Base-by-base conservation (phyloP, 35 echinoderm and acorn worm species). In the Patiria miniata region DNA sequence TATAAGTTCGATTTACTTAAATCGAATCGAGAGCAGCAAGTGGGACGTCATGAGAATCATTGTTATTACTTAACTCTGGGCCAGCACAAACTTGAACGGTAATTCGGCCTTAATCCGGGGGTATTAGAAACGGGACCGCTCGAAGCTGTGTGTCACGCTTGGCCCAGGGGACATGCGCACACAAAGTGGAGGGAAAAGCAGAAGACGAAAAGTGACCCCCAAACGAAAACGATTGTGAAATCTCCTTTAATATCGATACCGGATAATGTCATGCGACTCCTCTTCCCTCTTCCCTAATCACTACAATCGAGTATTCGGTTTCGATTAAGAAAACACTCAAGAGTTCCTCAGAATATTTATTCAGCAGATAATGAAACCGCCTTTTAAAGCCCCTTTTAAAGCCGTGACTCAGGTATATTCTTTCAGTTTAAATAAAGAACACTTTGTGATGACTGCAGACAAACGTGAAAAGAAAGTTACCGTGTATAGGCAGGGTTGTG, bases 71-170 rank as follows among this genome's bases (percentile, higher is more conserved):
- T 73, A 36, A 73, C 30, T 34, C 21, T 12, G 14, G 12, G 26
- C 65, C 23, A 73, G 26, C 21, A 26, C 10, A 36, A 73, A 73
- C 65, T 73, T 32, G 19, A 73, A 32, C 65, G 65, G 65, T 73
- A 73, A 73, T 34, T 73, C 34, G 26, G 65, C 65, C 23, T 32
- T 73, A 73, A 73, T 73, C 65, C 65, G 21, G 58, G 34, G 65
- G 26, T 36, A 12, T 73, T 73, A 73, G 65, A 73, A 30, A 73
- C 29, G 65, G 65, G 65, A 73, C 65, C 65, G 65, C 65, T 73
- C 65, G 65, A 73, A 73, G 65, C 65, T 73, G 23, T 73, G 29
- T 73, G 65, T 73, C 65, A 73, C 65, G 65, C 65, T 23, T 73
- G 34, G 34, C 65, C 65, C 65, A 73, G 8, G 65, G 34, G 65